A percentile compares a stretch with the other conserved stretches of the same genome.
These are phyloP conservation scores for Latrodectus geometricus DNA, from an alignment of 1,140 invertebrate species.

Conservation along the genomic window DNA sequence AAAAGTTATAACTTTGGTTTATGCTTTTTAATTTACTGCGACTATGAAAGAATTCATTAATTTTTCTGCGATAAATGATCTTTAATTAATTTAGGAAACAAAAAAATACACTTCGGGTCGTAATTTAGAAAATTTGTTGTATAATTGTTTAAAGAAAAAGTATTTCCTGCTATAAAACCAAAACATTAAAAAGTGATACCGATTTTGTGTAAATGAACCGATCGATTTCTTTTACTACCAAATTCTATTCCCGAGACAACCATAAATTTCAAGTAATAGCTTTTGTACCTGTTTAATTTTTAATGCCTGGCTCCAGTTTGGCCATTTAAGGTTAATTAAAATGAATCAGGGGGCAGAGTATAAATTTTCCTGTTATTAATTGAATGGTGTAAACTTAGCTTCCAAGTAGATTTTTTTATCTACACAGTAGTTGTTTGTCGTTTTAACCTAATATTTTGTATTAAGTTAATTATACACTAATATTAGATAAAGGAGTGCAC, in stretches of 20 bases:
- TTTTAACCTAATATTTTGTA: constrained; percentile 10
- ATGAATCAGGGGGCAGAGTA: constrained; percentile 27
- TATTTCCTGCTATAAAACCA: too few relatives aligned
- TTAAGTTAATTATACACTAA: constrained; percentile 27
- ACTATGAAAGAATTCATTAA: too few relatives aligned
- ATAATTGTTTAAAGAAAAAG: too few relatives aligned
- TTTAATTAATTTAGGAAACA: too few relatives aligned
- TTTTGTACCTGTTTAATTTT: constrained; percentile 31
- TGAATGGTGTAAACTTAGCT: background rate
- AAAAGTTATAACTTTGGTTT: too few relatives aligned
- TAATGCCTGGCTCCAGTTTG: constrained; percentile 31
- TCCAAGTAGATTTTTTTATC: background rate
- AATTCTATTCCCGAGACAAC: background rate
- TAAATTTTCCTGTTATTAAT: constrained; percentile 24
- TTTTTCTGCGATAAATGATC: too few relatives aligned
- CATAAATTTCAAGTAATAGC: constrained; percentile 36
- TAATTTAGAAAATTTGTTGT: too few relatives aligned
- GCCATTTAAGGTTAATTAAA: constrained; percentile 39
- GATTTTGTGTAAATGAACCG: constrained; percentile 1
- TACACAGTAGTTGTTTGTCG: background rate
- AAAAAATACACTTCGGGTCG: too few relatives aligned
- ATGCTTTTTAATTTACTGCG: too few relatives aligned
- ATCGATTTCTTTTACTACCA: constrained; percentile 6
- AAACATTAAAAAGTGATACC: background rate
- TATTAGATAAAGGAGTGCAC: constrained; percentile 10